Conservation (phyloP, 2,888 invertebrate genomes). For the Tetragonula carbonaria region DNA sequence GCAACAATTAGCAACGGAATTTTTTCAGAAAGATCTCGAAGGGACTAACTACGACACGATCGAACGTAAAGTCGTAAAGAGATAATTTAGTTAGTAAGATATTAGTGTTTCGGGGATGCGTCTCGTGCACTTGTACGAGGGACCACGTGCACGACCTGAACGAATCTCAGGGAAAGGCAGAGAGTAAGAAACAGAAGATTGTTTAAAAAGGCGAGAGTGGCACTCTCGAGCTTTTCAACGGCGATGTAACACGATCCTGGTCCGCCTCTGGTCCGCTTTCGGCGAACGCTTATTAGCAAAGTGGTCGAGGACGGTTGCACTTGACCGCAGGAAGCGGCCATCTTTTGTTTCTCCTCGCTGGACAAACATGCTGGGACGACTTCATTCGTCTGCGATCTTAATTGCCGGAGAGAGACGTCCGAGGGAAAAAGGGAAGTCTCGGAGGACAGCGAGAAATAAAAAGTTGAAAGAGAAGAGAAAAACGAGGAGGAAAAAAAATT, state of each 20-base stretch:
- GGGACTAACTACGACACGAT: neutral
- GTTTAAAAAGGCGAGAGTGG: slow-evolving; percentile 62
- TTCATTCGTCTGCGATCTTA: neutral
- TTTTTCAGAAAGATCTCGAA: neutral
- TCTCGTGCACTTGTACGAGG: slow-evolving; percentile 3
- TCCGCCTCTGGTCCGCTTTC: slow-evolving; percentile 72
- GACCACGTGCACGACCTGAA: slow-evolving; percentile 25
- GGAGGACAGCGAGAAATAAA: neutral
- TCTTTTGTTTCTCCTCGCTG: slow-evolving; percentile 56
- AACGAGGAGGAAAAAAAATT: neutral
- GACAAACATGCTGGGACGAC: slow-evolving; percentile 48
- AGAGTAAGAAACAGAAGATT: slow-evolving; percentile 50
- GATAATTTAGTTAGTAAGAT: neutral
- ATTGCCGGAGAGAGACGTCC: slow-evolving; percentile 1
- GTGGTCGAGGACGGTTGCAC: slow-evolving; percentile 74
- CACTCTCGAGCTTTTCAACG: slow-evolving; percentile 51
- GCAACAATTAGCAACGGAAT: neutral
- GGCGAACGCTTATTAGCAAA: slow-evolving; percentile 74
- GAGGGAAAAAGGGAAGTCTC: neutral
- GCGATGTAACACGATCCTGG: slow-evolving; percentile 72
- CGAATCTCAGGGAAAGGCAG: slow-evolving; percentile 8
- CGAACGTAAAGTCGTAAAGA: neutral
- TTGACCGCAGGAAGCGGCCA: slow-evolving; percentile 75
- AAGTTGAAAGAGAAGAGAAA: too few relatives aligned
- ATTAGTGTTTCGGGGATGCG: neutral